Conservation (phyloP, 2,797 vertebrate genomes). For the Parauchenoglanis ngamensis region DNA sequence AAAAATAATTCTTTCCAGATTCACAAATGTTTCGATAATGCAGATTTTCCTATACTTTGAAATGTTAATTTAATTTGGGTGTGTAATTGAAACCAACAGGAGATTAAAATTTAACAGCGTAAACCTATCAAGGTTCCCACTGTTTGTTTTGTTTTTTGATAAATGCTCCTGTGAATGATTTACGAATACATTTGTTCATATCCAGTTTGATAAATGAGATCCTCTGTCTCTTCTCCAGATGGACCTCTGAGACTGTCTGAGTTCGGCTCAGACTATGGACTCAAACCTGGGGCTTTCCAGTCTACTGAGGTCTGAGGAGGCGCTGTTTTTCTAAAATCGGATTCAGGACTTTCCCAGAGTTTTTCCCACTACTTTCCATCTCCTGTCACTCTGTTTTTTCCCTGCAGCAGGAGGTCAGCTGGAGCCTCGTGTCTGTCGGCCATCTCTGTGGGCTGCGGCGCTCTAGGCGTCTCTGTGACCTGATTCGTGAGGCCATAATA, state of each 20-base stretch:
- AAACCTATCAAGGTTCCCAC: not conserved
- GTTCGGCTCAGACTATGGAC: not conserved
- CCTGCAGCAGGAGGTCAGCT: slow-evolving; percentile 8
- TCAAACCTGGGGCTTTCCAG: slow-evolving; percentile 16
- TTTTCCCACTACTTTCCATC: slow-evolving; percentile 14
- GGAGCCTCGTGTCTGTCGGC: not conserved
- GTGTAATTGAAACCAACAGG: not conserved
- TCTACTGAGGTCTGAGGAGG: not conserved
- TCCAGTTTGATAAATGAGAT: not conserved
- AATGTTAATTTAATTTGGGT: not conserved
- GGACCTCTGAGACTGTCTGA: not conserved
- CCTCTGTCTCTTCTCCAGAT: not conserved
- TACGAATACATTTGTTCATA: not conserved
- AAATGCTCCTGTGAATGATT: not conserved
- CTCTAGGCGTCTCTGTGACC: slow-evolving; percentile 34
- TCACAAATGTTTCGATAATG: not conserved
- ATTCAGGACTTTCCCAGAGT: slow-evolving; percentile 21
- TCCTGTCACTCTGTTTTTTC: not conserved
- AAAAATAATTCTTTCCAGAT: not conserved
- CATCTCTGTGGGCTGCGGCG: slow-evolving; percentile 3
- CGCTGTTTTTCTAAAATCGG: slow-evolving; percentile 10
- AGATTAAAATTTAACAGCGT: not conserved
- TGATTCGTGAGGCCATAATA: slow-evolving; percentile 36
- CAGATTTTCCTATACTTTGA: not conserved
- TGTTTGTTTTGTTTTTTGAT: not conserved